Evolutionary conservation across 2,113 vertebrate genomes (phyloP), one percentile per base, ranked within the genome.

Genomic region (Odontesthes bonariensis): DNA sequence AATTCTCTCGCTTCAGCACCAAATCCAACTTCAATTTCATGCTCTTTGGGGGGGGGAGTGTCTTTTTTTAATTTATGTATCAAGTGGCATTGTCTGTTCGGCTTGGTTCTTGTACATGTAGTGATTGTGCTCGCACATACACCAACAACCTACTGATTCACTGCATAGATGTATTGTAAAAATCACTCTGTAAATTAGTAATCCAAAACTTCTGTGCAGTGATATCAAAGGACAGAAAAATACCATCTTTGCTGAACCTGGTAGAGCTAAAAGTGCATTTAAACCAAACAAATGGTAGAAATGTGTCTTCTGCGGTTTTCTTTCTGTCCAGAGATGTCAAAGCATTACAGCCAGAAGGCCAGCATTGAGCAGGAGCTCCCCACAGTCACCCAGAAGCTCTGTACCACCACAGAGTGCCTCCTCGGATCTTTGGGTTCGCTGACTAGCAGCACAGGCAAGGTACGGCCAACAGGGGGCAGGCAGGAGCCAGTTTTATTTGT

Each of bases 391-490:
- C 96, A 99, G 93, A 99, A 99, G 86, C 95, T 99, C 22, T 75
- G 94, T 68, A 99, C 96, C 82, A 99, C 98, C 35, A 97, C 98
- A 44, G 97, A 99, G 78, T 99, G 98, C 82, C 94, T 99, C 88
- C 93, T 99, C 58, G 96, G 97, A 22, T 99, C 98, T 32, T 46
- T 97, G 38, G 94, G 94, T 22, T 96, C 96, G 4, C 93, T 99
- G 83, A 96, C 94, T 82, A 98, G 92, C 86, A 94, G 88, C 94
- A 95, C 92, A 0, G 93, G 95, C 86, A 99, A 99, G 97, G 98
- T 99, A 94, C 77, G 62, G 8, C 73, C 88, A 85, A 51, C 76
- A 91, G 89, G 81, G 84, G 89, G 86, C 90, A 85, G 69, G 46
- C 73, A 42, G 53, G 49, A 44, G 66, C 59, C 71, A 65, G 22